Evolutionary conservation across 92 coral and sea anemone species (phyloP).

Genomic region (Scolanthus callimorphus): DNA sequence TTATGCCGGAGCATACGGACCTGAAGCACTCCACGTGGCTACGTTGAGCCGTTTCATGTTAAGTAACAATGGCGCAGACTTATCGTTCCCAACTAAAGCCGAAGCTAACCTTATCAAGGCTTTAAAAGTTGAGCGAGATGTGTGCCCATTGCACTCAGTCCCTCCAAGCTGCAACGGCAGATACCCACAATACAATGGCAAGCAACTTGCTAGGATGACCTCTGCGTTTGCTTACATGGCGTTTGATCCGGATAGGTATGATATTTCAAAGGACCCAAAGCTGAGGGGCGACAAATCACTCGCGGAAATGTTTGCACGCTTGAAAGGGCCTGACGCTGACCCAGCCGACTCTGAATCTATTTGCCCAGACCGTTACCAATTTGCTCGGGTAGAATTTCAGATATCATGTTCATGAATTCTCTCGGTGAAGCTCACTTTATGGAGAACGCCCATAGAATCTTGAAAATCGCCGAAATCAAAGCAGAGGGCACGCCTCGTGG

Average conservation of each 20-base stretch:
- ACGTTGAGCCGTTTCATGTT: not conserved
- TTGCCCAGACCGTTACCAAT: too few relatives aligned
- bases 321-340: too few relatives aligned
- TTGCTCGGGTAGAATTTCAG: not conserved
- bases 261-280: too few relatives aligned
- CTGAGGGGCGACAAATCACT: too few relatives aligned
- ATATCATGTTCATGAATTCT: not conserved
- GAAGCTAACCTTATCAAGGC: not conserved
- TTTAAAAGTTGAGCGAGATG: not conserved
- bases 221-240: too few relatives aligned
- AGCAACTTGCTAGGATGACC: not conserved
- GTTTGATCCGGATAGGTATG: too few relatives aligned
- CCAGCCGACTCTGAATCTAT: too few relatives aligned
- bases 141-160: not conserved
- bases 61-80: conserved; percentile 1
- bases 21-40: not conserved
- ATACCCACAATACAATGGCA: not conserved
- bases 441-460: not conserved
- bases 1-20: not conserved
- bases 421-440: not conserved
- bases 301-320: too few relatives aligned
- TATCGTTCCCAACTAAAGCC: not conserved
- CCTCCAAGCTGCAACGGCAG: not conserved
- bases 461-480: not conserved
- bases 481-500: not conserved